phyloP scores from a whole-genome alignment of 2,797 vertebrate genomes.

The Spondyliosoma cantharus region DNA sequence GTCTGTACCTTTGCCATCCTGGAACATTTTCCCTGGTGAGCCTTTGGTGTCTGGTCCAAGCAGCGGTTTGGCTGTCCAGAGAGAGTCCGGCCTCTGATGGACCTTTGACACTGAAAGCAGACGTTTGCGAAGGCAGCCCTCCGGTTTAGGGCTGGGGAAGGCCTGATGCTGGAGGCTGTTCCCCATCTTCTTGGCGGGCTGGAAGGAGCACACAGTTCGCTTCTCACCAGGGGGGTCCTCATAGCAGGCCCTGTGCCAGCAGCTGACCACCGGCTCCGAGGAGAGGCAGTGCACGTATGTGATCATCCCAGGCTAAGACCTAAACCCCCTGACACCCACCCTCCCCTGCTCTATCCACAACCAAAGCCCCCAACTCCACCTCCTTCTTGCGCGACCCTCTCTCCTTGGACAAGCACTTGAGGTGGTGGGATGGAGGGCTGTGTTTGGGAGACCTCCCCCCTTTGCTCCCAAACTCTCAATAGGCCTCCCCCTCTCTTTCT shows the following conservation, averaged over 20 bases:
- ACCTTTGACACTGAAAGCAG: conserved; percentile 84
- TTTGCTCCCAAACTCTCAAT: conserved; percentile 50
- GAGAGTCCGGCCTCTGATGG: conserved; percentile 85
- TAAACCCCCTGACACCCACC: conserved; percentile 62
- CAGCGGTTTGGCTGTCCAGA: conserved; percentile 89
- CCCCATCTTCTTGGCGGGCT: conserved; percentile 82
- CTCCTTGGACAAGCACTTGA: conserved; percentile 52
- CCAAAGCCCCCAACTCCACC: conserved; percentile 66
- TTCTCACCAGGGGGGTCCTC: conserved; percentile 82
- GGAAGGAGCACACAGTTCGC: conserved; percentile 79
- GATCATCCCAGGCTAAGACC: conserved; percentile 84
- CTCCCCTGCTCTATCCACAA: conserved; percentile 57
- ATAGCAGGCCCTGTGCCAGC: conserved; percentile 85
- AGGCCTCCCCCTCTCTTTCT: conserved; percentile 63
- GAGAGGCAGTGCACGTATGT: conserved; percentile 88
- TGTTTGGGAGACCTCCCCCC: conserved; percentile 53
- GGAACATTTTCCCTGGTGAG: conserved; percentile 54
- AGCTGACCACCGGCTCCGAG: conserved; percentile 84
- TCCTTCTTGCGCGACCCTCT: conserved; percentile 52
- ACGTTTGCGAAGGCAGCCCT: conserved; percentile 82
- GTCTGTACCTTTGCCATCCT: conserved; percentile 77
- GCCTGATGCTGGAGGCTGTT: conserved; percentile 78
- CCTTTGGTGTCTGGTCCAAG: conserved; percentile 69
- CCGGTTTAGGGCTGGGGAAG: conserved; percentile 72
- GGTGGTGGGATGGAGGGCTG: conserved; percentile 56